Evolutionary conservation across 2,113 vertebrate genomes (phyloP), one percentile per base, ranked within the genome.

Genomic region (Eulacestoma nigropectus): DNA sequence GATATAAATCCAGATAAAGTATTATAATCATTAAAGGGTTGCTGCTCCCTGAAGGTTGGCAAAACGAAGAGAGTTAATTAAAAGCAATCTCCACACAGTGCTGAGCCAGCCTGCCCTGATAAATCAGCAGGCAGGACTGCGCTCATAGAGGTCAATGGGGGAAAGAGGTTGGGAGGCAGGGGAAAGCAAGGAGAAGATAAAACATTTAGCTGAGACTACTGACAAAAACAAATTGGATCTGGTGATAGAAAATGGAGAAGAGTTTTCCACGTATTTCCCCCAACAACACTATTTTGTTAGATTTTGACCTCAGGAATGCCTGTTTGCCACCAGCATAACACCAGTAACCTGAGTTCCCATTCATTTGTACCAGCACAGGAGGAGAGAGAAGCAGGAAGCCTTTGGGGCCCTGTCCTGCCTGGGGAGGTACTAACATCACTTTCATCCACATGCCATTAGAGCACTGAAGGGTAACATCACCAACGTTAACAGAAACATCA

Each of bases 51-150:
- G 97, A 98, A 98, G 97, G 97, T 97, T 98, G 97, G 96, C 97
- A 95, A 97, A 98, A 98, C 46, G 55, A 98, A 98, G 96, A 97
- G 97, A 98, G 97, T 98, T 98, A 98, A 98, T 98, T 98, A 98
- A 98, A 98, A 98, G 98, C 97, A 97, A 97, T 98, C 97, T 97
- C 95, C 92, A 96, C 96, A 97, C 97, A 96, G 95, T 97, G 97
- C 98, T 98, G 97, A 98, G 98, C 97, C 76, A 97, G 97, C 88
- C 96, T 94, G 96, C 92, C 93, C 95, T 96, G 97, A 98, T 98
- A 98, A 98, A 98, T 98, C 97, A 98, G 96, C 96, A 97, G 97
- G 96, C 94, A 96, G 96, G 96, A 96, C 90, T 97, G 94, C 3
- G 4, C 81, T 76, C 49, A 44, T 95, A 95, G 96, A 98, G 97